Percentiles rank a stretch among this genome's conserved stretches.
Conservation (phyloP, 37 sponge, comb jelly and placozoan genomes). For the Hormiphora californensis region DNA sequence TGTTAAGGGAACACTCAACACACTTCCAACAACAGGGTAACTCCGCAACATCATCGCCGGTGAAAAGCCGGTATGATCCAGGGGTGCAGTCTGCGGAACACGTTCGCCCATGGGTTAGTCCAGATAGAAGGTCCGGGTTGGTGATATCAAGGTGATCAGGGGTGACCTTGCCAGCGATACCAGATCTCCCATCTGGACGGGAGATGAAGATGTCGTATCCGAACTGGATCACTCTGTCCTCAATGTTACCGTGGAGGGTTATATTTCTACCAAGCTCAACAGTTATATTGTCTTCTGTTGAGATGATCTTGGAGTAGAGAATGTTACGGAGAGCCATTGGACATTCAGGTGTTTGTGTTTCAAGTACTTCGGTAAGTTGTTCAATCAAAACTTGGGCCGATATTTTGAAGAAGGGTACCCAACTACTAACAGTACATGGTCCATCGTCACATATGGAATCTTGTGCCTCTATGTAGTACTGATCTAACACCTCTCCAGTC, state of each 20-base stretch:
- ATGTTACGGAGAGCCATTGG: too few species aligned
- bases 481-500: neutral
- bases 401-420: too few species aligned
- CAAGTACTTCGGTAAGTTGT: too few species aligned
- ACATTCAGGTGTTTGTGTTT: too few species aligned
- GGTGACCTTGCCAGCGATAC: neutral
- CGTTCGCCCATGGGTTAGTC: neutral
- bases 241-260: too few species aligned
- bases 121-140: neutral
- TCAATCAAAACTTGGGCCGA: too few species aligned
- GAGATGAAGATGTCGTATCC: slow-evolving; percentile 21
- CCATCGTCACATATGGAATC: too few species aligned
- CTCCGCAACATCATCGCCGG: neutral
- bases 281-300: too few species aligned
- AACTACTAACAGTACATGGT: too few species aligned
- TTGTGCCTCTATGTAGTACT: too few species aligned
- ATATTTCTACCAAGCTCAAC: too few species aligned
- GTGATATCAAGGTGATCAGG: neutral
- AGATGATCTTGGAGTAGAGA: too few species aligned
- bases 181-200: neutral
- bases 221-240: neutral
- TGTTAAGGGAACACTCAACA: neutral
- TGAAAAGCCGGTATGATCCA: neutral
- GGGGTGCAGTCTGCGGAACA: neutral
- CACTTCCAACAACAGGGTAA: slow-evolving; percentile 25